Evolutionary conservation across 2,797 vertebrate genomes (phyloP), one percentile per base, ranked within the genome.

Genomic region (Glyptemys insculpta): DNA sequence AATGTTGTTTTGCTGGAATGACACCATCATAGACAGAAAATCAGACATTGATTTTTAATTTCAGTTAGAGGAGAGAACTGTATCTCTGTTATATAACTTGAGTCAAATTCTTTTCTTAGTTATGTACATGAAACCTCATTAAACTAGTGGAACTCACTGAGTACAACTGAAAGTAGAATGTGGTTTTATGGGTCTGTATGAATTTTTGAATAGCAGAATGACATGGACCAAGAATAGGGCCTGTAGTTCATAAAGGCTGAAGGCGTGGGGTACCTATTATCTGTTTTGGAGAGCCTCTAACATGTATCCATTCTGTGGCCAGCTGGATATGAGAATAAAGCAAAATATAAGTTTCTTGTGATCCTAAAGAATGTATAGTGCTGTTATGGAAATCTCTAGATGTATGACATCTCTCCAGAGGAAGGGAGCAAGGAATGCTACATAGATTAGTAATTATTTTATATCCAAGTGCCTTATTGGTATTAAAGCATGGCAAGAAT

Each of bases 161-260:
- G 52, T 86, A 23, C n/a, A 78, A 89, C 54, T 93, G 52, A 52
- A 92, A 91, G 27, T 15, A 91, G 12, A 85, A 23, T 88, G 21
- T 56, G 10, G 15, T 68, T 91, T 91, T 1, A 0, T 83, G 15
- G 41, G 11, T 86, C 74, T 78, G 23, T 12, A 12, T 78, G 44
- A 59, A 47, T 83, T 88, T 96, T 59, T 54, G 82, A 68, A 11
- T 81, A 80, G 27, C 49, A 82, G 3, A 4, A 49, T 85, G 56
- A 50, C 8, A 23, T 29, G 53, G 44, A 23, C 47, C 83, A 41
- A 41, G 82, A 65, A 68, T 87, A 53, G 14, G 18, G 2, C n/a
- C 92, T 97, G 87, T 3, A 27, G 79, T 84, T 90, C 21, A 81
- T 84, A 49, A 84, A 84, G 62, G 53, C 8, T 85, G 82, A 81